Base-by-base conservation (phyloP, 2,113 vertebrate genomes). In the Oreochromis niloticus region DNA sequence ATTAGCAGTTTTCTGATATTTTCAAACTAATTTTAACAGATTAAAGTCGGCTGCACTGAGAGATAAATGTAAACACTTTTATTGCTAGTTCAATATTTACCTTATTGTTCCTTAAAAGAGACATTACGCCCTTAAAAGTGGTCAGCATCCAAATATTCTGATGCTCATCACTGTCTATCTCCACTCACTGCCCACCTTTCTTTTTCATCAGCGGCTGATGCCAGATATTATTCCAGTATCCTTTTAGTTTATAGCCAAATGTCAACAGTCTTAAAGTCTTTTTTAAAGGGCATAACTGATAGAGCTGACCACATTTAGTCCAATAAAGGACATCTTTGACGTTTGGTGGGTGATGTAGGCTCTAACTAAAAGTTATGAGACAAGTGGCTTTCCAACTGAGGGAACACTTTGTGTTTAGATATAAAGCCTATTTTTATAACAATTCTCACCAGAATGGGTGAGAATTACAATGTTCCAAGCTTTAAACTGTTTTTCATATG, bases 211-310 rank as follows among this genome's bases (percentile, higher is more conserved):
- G 17, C 24, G 7, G 55, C 24, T 57, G 56, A 39, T 66, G 61
- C 61, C 24, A 71, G 66, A 71, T 16, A 71, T 71, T 71, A 43
- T 71, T 71, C 39, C n/a, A 71, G 39, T 0, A 43, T 4, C 66
- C 66, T 73, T 73, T 73, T 24, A 73, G 11, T 73, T 46, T 73
- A 46, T 24, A 17, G 46, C 19, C 63, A 73, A 73, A 73, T 43
- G 43, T 46, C n/a, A 43, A 46, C 22, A 43, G 39, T 24, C 13
- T 27, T 66, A 0, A 46, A 73, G 8, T 73, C 13, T 43, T 73
- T 59, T 73, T 73, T 43, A 73, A 10, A 73, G 22, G 68, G 8
- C 39, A 46, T 73, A 24, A 73, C 22, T 73, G 68, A 46, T 43
- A 0, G 13, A 43, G 14, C 39, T 73, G 68, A 46, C 13, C 39